Base-by-base conservation (phyloP, 2,113 vertebrate genomes). In the Thalassarche chlororhynchos region DNA sequence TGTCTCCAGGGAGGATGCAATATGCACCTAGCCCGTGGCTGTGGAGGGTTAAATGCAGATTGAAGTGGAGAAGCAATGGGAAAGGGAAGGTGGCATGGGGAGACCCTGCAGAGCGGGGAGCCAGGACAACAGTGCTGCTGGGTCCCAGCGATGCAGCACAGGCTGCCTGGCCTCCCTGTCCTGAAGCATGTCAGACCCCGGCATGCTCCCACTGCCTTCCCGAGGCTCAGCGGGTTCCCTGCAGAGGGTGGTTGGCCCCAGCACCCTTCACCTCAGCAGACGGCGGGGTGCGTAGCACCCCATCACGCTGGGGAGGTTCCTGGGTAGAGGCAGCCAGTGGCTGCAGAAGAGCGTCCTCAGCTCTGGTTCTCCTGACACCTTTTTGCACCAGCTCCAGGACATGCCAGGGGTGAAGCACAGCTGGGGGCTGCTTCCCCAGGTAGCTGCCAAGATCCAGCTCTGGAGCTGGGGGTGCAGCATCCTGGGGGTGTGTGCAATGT, bases 401-500 rank as follows among this genome's bases (percentile, higher is more conserved):
- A 1, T 3, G 8, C 8, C 7, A 7, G 3, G 20, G 24, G 13
- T 12, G 14, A 62, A 62, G 61, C 31, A 21, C 2, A 8, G 12
- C 9, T 1, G 1, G 34, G 36, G 21, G 42, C 3, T 34, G 9
- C 64, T 52, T 77, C 12, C 15, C 13, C 9, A 13, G 6, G 14
- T n/a, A 17, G 5, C 14, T 49, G 34, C 60, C 3, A 3, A 28
- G 44, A 38, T 12, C 17, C 58, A 24, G 12, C 54, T 61, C 18
- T 13, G 65, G 16, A 16, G 8, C 17, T 51, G 38, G 49, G n/a
- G 46, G 15, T 69, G 72, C 32, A 60, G 38, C 23, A 13, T 49
- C 20, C 36, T 3, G 3, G 29, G 25, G 32, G 25, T 8, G 5
- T 0, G 0, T 1, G 2, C 8, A 14, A 42, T 4, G 18, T 8